A percentile compares a stretch with the other conserved stretches of the same genome.
These are phyloP conservation scores for Taxidea taxus DNA, from an alignment of 2,113 vertebrate species.

Conservation along the genomic window DNA sequence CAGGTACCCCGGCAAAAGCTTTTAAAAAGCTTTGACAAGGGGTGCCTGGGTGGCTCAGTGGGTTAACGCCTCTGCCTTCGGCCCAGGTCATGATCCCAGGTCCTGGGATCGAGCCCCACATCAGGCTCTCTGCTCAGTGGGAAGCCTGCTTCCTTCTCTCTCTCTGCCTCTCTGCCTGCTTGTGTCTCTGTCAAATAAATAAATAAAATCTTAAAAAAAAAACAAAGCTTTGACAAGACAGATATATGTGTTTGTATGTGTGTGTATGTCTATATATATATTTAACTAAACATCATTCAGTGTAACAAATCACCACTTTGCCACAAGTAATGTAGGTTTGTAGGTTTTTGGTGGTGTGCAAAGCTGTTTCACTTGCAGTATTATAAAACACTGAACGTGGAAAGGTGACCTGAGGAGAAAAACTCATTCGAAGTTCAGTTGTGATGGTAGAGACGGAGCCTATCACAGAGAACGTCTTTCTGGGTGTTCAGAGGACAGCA, in stretches of 20 bases:
- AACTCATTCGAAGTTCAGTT: slow-evolving; percentile 66
- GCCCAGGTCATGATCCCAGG: too few relatives aligned
- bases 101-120: too few relatives aligned
- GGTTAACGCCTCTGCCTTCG: too few relatives aligned
- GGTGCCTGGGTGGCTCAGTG: too few relatives aligned
- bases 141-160: too few relatives aligned
- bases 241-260: too few relatives aligned
- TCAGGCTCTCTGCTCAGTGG: too few relatives aligned
- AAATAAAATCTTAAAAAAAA: too few relatives aligned
- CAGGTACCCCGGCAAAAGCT: slow-evolving; percentile 43
- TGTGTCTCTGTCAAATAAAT: too few relatives aligned
- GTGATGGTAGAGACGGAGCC: slow-evolving; percentile 61
- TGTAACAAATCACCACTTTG: slow-evolving; percentile 68
- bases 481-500: neutral
- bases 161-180: too few relatives aligned
- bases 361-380: slow-evolving; percentile 35
- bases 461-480: slow-evolving; percentile 56
- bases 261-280: too few relatives aligned
- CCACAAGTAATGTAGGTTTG: slow-evolving; percentile 64
- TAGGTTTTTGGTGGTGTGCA: slow-evolving; percentile 22
- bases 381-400: slow-evolving; percentile 74
- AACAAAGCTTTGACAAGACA: slow-evolving; percentile 13
- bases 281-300: slow-evolving; percentile 64
- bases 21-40: slow-evolving; percentile 75
- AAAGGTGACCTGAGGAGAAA: slow-evolving; percentile 71